Evolutionary conservation across 2,888 invertebrate genomes (phyloP).

Genomic region (Dryocosmus kuriphilus): DNA sequence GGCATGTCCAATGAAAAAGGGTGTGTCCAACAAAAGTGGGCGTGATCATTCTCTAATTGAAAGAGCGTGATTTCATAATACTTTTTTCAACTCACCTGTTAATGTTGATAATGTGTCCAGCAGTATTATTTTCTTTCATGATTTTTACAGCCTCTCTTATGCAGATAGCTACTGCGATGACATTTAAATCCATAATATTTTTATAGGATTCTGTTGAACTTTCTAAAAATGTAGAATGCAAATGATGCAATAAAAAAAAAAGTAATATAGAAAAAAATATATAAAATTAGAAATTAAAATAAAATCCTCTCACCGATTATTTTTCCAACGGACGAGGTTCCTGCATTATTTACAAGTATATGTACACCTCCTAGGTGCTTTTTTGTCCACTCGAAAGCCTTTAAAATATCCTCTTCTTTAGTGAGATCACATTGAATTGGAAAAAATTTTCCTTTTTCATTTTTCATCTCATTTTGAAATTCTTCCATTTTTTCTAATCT

Average conservation of each 20-base stretch:
- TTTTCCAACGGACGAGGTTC: conserved; percentile 72
- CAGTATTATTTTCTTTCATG: conserved; percentile 78
- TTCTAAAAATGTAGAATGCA: too few species aligned
- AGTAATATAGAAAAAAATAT: too few species aligned
- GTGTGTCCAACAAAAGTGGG: too few species aligned
- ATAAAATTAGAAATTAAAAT: not conserved
- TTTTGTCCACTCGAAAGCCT: conserved; percentile 79
- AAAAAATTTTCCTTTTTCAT: conserved; percentile 66
- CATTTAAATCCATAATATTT: conserved; percentile 79
- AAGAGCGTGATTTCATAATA: not conserved
- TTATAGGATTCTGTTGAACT: conserved; percentile 72
- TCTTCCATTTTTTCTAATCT: conserved; percentile 76
- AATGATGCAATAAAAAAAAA: too few species aligned
- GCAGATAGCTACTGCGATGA: conserved; percentile 80
- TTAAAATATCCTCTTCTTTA: conserved; percentile 79
- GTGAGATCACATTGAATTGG: conserved; percentile 79
- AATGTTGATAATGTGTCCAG: conserved; percentile 82
- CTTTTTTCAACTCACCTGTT: conserved; percentile 79
- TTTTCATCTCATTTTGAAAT: conserved; percentile 66
- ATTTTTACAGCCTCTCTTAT: conserved; percentile 80
- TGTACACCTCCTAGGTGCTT: conserved; percentile 79
- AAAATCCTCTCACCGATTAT: conserved; percentile 62
- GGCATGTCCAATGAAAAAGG: too few species aligned
- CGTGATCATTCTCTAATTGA: too few species aligned
- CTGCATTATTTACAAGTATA: conserved; percentile 82